A percentile compares a stretch with the other conserved stretches of the same genome.
Evolutionary conservation across 1,140 invertebrate genomes (phyloP).

Genomic region (Anoplolepis gracilipes): DNA sequence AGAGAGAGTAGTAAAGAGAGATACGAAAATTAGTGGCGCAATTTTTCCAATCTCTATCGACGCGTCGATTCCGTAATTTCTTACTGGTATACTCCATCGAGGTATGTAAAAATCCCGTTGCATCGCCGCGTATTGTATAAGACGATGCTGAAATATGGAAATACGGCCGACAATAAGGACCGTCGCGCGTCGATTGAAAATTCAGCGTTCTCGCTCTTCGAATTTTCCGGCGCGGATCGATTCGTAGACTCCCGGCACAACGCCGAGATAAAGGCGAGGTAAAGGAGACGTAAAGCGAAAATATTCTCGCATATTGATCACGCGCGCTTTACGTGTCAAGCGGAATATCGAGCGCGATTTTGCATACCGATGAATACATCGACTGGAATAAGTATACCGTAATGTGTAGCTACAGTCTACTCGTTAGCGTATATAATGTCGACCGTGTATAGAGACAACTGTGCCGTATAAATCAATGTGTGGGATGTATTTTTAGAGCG

Average conservation of each 20-base stretch:
- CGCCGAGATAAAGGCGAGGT: conserved; percentile 52
- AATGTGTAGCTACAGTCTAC: neutral
- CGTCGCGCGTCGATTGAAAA: conserved; percentile 52
- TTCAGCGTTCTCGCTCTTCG: conserved; percentile 45
- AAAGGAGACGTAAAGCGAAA: conserved; percentile 56
- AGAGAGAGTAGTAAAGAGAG: neutral
- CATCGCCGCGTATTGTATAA: conserved; percentile 41
- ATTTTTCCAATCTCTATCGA: neutral
- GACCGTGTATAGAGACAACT: neutral
- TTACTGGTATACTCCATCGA: neutral
- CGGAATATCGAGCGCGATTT: conserved; percentile 55
- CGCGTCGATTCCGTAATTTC: neutral
- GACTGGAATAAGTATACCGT: neutral
- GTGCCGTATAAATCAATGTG: conserved; percentile 7
- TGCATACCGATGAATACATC: conserved; percentile 46
- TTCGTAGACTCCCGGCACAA: conserved; percentile 22
- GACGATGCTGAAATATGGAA: conserved; percentile 56
- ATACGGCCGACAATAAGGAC: conserved; percentile 50
- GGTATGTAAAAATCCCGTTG: conserved; percentile 27
- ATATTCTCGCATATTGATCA: conserved; percentile 53
- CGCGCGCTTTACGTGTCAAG: conserved; percentile 32
- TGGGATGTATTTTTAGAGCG: no score
- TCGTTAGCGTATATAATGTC: conserved; percentile 8
- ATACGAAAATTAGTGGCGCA: conserved; percentile 16
- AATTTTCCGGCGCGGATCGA: conserved; percentile 52